Evolutionary conservation across 2,113 vertebrate genomes (phyloP).

Genomic region (Rallus limicola): DNA sequence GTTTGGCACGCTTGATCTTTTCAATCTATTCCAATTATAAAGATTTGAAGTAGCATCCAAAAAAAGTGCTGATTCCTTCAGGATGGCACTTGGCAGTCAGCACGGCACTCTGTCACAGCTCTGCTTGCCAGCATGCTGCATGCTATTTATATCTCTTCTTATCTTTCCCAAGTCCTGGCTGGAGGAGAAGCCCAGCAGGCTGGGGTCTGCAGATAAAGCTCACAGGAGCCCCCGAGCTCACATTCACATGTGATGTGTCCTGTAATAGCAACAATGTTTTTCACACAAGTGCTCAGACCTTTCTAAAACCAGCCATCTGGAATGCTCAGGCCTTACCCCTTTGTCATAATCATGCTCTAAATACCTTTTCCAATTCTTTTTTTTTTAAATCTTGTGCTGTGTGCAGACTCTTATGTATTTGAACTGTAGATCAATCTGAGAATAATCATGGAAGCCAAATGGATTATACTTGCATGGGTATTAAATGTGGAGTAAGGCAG

Average conservation of each 20-base stretch:
- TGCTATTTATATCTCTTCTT: background rate
- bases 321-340: background rate
- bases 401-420: background rate
- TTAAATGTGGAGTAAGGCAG: background rate
- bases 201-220: background rate
- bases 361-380: background rate
- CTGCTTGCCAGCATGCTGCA: background rate
- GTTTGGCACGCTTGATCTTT: background rate
- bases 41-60: background rate
- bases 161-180: background rate
- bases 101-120: background rate
- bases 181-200: background rate
- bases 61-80: conserved; percentile 23
- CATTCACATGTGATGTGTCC: background rate
- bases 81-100: background rate
- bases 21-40: background rate
- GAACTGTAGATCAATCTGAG: background rate
- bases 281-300: background rate
- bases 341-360: background rate
- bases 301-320: background rate
- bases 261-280: background rate
- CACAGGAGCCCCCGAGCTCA: rapidly evolving
- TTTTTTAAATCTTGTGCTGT: background rate
- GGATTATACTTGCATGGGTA: rapidly evolving
- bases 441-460: background rate